Evolutionary conservation across 1,140 invertebrate species (phyloP), one percentile per base, ranked within the genome.

Genomic region (Pseudomyrmex gracilis): DNA sequence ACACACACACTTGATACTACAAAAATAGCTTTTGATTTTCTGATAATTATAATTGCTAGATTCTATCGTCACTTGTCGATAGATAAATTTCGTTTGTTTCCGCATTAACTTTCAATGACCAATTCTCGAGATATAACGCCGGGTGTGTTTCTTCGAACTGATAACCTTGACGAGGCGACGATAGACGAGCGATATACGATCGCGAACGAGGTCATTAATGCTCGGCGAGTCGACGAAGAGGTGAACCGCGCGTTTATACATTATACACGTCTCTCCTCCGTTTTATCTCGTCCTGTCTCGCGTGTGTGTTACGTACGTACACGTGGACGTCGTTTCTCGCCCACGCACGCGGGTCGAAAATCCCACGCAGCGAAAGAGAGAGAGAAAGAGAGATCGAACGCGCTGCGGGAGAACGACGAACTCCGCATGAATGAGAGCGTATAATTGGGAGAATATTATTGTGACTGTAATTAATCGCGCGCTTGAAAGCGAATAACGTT

Each of bases 361-460:
- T 78, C 89, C 88, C 89, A 90, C 84, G 85, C 89, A 83, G 64
- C 34, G 34, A 34, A 34, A 34, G 34, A 34, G 34, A 34, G 34
- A 34, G 7, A 34, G 34, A 34, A 0, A 34, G 34, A 34, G 5
- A 7, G 84, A 85, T 73, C 60, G 57, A 84, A 60, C 70, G 84
- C 53, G 68, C 63, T 71, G 53, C 34, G 47, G 53, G 53, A 58
- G 76, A 71, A 66, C 15, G 61, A 43, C 73, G 47, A 47, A 66
- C 60, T 5, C 34, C 60, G 22, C 47, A 77, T 77, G 73, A 77
- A 77, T 77, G 61, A 60, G 66, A 71, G 76, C 66, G 45, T 71
- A 71, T 71, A 60, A 80, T 80, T 58, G 66, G 58, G 51, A 58
- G 53, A 78, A 20, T 80, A 60, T 80, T 80, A 24, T 47, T 49